Base-by-base conservation (phyloP, 2,888 invertebrate genomes). In the Folsomia manolachei region DNA sequence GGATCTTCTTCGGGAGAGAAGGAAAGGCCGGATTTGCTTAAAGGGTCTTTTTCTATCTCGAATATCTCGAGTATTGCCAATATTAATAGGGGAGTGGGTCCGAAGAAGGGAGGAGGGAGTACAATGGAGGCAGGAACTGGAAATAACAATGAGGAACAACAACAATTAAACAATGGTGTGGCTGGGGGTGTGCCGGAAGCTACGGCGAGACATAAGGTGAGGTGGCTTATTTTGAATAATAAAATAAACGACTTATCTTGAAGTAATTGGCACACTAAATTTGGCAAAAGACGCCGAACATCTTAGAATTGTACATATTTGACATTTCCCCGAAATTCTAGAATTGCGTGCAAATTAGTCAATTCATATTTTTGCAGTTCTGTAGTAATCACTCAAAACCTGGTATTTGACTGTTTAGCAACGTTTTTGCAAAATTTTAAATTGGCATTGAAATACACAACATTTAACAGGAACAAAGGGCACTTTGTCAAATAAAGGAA, bases 21-120 rank as follows among this genome's bases (percentile, higher is more conserved):
- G 62, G 93, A 93, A 81, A 92, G 91, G 81, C 93, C 94, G 0
- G 94, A 94, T 84, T 85, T 93, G 69, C 87, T 94, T 27, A 91
- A 92, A 84, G 90, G 90, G 2, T 91, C 91, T 21, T 88, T 89
- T 56, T 89, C 82, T 89, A 86, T 84, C 83, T 87, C 83, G 82
- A 87, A 81, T 72, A 75, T 75, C 75, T 77, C 80, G 72, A 73
- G 77, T 71, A 72, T 78, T 4, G 80, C 78, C 70, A 81, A 81
- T 64, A 77, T 79, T 14, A 81, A 80, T 27, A 84, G 39, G 39
- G 14, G 14, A 4, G 14, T 9, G 39, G 39, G 39, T 14, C 7
- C 7, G 7, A 14, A 14, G 14, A 14, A 14, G 14, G 39, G 39
- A 39, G 39, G 39, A 39, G 39, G 39, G 14, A 14, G 39, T 39